Conservation (phyloP, 2,797 vertebrate species). For the Graptemys geographica region DNA sequence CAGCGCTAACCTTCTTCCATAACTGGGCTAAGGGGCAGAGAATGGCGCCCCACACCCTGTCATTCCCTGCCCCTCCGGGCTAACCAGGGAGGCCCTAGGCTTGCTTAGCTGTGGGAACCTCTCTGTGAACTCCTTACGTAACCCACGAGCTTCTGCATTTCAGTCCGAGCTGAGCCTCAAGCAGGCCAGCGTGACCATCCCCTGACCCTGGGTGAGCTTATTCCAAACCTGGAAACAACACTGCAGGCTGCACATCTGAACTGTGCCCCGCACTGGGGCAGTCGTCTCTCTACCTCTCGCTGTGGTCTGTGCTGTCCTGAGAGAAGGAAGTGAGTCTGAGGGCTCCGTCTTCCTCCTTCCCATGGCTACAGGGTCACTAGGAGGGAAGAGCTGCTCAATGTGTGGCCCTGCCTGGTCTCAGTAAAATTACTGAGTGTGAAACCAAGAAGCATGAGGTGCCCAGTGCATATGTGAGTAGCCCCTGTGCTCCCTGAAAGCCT, state of each 20-base stretch:
- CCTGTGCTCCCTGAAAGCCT: constrained; percentile 36
- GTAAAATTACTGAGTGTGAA: neutral
- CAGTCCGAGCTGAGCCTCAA: constrained; percentile 66
- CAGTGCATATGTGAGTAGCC: neutral
- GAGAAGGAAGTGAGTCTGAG: constrained; percentile 71
- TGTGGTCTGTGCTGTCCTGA: constrained; percentile 50
- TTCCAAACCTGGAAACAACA: neutral
- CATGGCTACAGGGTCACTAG: constrained; percentile 56
- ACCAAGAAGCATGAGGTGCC: neutral
- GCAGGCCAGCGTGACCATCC: constrained; percentile 67
- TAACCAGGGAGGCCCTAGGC: constrained; percentile 49
- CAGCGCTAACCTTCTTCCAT: neutral
- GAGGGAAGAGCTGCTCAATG: constrained; percentile 21
- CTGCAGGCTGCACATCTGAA: constrained; percentile 45
- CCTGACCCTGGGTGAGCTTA: constrained; percentile 59
- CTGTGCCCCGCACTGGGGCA: neutral
- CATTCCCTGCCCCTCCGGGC: neutral
- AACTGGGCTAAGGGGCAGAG: accelerated
- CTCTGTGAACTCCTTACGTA: constrained; percentile 73
- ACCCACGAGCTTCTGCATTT: constrained; percentile 80
- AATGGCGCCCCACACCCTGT: neutral
- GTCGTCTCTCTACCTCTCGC: neutral
- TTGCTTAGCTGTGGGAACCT: constrained; percentile 77
- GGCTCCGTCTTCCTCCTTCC: constrained; percentile 72
- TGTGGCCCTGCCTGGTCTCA: neutral